Conservation (phyloP, 2,113 vertebrate species). For the Bolborhynchus lineola region DNA sequence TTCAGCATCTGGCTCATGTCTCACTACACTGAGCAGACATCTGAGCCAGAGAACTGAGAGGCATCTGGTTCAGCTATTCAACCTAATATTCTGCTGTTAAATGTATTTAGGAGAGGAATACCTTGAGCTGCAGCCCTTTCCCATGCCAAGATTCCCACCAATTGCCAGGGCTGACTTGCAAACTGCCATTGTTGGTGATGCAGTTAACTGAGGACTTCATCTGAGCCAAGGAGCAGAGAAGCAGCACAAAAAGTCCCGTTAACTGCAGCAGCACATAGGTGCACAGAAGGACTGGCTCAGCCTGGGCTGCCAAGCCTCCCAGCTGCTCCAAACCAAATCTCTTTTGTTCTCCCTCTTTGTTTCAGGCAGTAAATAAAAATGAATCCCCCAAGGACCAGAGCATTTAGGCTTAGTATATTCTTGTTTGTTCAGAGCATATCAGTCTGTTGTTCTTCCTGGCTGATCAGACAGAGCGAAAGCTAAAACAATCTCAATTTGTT, state of each 20-base stretch:
- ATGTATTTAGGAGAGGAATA: background rate
- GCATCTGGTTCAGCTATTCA: background rate
- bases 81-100: background rate
- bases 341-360: background rate
- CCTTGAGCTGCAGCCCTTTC: background rate
- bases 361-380: constrained; percentile 9
- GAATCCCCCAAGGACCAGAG: background rate
- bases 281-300: background rate
- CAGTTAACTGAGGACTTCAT: background rate
- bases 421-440: constrained; percentile 9
- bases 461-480: constrained; percentile 54
- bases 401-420: background rate
- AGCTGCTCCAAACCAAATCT: background rate
- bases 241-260: rapidly evolving
- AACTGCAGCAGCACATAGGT: background rate
- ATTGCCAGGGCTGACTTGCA: background rate
- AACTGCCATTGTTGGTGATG: background rate
- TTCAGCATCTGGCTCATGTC: background rate
- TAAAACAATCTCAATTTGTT: constrained; percentile 40
- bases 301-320: background rate
- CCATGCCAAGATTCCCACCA: rapidly evolving
- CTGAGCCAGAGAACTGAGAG: background rate
- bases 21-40: background rate
- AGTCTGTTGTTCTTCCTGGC: constrained; percentile 57
- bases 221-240: background rate